Percentiles rank a stretch among this genome's conserved stretches.
Conservation (phyloP, 2,797 vertebrate genomes). For the Hipposideros larvatus region DNA sequence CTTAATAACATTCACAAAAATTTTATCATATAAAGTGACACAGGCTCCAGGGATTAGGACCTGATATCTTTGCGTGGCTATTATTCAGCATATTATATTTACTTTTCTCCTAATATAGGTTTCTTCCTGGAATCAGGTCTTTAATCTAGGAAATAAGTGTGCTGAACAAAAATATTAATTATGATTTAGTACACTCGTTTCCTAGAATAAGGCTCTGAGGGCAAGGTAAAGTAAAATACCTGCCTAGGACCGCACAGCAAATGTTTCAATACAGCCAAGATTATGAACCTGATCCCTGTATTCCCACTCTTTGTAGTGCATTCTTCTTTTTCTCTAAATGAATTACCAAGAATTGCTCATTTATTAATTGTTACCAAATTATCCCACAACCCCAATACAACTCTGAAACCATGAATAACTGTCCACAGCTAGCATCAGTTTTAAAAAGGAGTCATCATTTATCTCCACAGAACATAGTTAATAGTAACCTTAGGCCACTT, state of each 20-base stretch:
- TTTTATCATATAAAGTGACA: neutral
- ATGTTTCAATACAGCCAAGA: constrained; percentile 29
- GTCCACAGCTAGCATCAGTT: neutral
- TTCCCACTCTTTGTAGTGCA: neutral
- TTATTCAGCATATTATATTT: neutral
- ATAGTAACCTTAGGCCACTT: neutral
- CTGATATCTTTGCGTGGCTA: neutral
- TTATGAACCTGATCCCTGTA: neutral
- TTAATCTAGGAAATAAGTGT: constrained; percentile 3
- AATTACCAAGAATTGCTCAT: constrained; percentile 9
- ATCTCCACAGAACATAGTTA: neutral
- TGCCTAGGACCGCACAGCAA: neutral
- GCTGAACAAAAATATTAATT: neutral
- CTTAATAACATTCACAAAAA: neutral
- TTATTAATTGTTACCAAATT: constrained; percentile 34
- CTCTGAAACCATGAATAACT: constrained; percentile 49
- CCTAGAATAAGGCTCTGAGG: constrained; percentile 44
- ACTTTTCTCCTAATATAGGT: neutral
- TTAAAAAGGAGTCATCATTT: constrained; percentile 34
- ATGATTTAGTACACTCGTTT: constrained; percentile 40
- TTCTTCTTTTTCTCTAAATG: constrained; percentile 25
- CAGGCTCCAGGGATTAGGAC: neutral
- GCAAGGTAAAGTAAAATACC: constrained; percentile 60
- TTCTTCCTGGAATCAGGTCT: neutral
- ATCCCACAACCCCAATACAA: constrained; percentile 26